Conservation (phyloP, 2,797 vertebrate species). For the Falco columbarius region DNA sequence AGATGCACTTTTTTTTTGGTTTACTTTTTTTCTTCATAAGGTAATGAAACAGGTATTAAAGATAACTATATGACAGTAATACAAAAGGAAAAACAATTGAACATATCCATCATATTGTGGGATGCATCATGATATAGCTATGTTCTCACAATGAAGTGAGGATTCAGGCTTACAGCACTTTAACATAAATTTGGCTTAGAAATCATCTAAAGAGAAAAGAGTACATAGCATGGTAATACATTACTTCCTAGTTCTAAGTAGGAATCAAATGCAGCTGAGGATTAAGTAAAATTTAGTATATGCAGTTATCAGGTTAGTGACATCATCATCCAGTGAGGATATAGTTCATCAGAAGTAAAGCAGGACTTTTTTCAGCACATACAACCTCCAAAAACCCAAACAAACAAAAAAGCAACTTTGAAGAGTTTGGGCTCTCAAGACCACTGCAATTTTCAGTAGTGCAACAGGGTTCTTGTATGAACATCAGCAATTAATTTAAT, state of each 20-base stretch:
- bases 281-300: neutral
- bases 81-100: neutral
- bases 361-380: neutral
- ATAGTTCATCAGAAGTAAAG: neutral
- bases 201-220: neutral
- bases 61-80: neutral
- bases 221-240: neutral
- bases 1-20: neutral
- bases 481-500: neutral
- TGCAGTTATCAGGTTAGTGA: neutral
- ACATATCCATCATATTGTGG: neutral
- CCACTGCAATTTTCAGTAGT: neutral
- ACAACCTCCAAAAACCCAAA: too few relatives aligned
- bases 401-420: neutral
- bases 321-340: neutral
- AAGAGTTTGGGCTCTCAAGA: neutral
- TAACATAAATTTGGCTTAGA: neutral
- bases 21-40: neutral
- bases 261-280: neutral
- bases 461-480: neutral
- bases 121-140: neutral
- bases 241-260: neutral
- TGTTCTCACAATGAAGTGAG: neutral
- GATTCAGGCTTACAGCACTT: neutral
- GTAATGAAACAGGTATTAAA: conserved; percentile 19